Evolutionary conservation across 2,113 vertebrate species (phyloP).

Genomic region (Trogon surrucura): DNA sequence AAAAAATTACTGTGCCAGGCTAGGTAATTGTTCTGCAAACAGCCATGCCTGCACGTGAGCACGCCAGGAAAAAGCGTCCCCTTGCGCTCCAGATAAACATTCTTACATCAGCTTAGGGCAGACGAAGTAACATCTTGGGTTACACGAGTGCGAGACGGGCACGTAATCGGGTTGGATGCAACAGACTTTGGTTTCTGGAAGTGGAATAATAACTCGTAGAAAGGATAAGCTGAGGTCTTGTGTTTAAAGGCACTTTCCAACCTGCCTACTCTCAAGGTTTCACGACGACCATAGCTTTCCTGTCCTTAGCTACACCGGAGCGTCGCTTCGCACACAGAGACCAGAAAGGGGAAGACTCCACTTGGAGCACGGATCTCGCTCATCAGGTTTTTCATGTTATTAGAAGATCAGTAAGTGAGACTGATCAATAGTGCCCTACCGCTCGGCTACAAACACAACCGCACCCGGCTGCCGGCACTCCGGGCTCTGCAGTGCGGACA

Average conservation of each 20-base stretch:
- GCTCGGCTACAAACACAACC: not conserved
- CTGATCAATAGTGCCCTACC: rapidly evolving
- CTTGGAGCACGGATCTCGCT: rapidly evolving
- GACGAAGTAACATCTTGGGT: too few relatives aligned
- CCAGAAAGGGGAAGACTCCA: not conserved
- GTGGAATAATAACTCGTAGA: rapidly evolving
- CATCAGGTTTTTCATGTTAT: rapidly evolving
- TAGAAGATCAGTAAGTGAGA: not conserved
- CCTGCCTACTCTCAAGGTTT: too few relatives aligned
- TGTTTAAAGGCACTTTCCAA: rapidly evolving
- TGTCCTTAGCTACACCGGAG: rapidly evolving
- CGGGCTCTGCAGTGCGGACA: rapidly evolving
- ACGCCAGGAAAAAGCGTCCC: not conserved
- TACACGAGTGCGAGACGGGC: not conserved
- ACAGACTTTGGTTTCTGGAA: not conserved
- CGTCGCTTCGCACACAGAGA: rapidly evolving
- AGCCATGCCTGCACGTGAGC: not conserved
- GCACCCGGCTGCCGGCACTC: not conserved
- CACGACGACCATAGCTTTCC: rapidly evolving
- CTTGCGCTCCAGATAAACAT: not conserved
- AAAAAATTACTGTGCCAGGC: not conserved
- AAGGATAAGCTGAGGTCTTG: not conserved
- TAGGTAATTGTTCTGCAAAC: not conserved
- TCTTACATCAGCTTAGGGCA: not conserved
- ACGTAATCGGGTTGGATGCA: not conserved